These are phyloP conservation scores for Cetoscarus ocellatus DNA, from an alignment of 2,797 vertebrate species.

Conservation along the genomic window DNA sequence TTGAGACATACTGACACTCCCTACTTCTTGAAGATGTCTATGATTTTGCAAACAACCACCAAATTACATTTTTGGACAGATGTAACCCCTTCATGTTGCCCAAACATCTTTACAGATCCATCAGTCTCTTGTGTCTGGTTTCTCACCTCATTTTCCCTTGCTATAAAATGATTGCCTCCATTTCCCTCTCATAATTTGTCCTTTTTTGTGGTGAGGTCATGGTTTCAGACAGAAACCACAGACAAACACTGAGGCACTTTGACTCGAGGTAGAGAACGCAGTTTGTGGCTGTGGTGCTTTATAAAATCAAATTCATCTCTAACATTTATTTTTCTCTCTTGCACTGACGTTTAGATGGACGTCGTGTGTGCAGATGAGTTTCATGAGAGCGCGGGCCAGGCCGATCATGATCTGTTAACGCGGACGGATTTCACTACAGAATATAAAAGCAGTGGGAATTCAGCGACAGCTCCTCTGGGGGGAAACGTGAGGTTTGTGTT, in stretches of 20 bases:
- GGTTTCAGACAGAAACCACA: slow-evolving; percentile 48
- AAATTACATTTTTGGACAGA: not conserved
- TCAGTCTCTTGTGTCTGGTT: slow-evolving; percentile 18
- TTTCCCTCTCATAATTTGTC: not conserved
- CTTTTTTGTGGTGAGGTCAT: slow-evolving; percentile 16
- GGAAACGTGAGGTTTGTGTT: slow-evolving; percentile 12
- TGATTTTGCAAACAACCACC: not conserved
- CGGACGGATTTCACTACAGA: slow-evolving; percentile 9
- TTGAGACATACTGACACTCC: too few relatives aligned
- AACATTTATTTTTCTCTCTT: not conserved
- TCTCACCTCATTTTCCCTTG: slow-evolving; percentile 31
- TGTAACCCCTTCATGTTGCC: not conserved
- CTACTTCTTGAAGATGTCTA: not conserved
- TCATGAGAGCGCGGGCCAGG: slow-evolving; percentile 6
- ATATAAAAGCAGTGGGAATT: slow-evolving; percentile 15
- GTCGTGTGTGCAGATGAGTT: slow-evolving; percentile 3
- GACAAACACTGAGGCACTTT: slow-evolving; percentile 37
- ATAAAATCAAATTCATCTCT: slow-evolving; percentile 26
- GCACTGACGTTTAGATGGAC: slow-evolving; percentile 2
- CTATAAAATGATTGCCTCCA: too few relatives aligned
- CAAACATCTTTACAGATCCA: slow-evolving; percentile 2
- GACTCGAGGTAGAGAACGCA: slow-evolving; percentile 27
- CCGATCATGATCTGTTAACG: slow-evolving; percentile 2
- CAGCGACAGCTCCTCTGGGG: slow-evolving; percentile 8
- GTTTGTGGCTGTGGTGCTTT: slow-evolving; percentile 19